phyloP scores from a whole-genome alignment of 2,797 vertebrate genomes.

The Platyrinchus mystaceus region DNA sequence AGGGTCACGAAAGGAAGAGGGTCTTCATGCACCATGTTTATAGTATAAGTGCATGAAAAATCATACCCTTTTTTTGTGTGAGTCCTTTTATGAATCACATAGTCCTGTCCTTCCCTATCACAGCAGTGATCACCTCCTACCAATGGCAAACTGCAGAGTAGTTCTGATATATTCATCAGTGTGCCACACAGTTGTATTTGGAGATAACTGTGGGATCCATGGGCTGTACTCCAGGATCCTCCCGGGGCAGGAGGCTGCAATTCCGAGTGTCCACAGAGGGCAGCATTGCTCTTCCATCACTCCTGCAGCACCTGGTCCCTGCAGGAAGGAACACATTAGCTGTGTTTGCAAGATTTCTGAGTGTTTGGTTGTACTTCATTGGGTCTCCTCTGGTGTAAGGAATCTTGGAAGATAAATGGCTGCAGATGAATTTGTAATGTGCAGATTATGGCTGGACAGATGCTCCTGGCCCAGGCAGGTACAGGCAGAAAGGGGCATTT shows the following conservation, averaged over 20 bases:
- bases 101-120: not conserved
- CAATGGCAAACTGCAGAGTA: not conserved
- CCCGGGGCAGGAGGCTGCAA: not conserved
- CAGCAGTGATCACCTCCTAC: not conserved
- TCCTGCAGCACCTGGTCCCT: not conserved
- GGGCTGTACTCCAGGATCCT: not conserved
- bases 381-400: not conserved
- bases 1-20: not conserved
- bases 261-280: not conserved
- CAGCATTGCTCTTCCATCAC: not conserved
- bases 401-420: not conserved
- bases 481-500: not conserved
- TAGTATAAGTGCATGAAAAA: not conserved
- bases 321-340: not conserved
- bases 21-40: not conserved
- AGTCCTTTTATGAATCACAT: not conserved
- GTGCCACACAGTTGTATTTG: not conserved
- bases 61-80: not conserved
- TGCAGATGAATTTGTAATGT: not conserved
- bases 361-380: not conserved
- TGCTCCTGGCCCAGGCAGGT: not conserved
- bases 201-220: fast-evolving
- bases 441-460: not conserved
- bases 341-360: not conserved
- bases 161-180: not conserved